Evolutionary conservation across 1,140 invertebrate genomes (phyloP).

Genomic region (Eufriesea mexicana): DNA sequence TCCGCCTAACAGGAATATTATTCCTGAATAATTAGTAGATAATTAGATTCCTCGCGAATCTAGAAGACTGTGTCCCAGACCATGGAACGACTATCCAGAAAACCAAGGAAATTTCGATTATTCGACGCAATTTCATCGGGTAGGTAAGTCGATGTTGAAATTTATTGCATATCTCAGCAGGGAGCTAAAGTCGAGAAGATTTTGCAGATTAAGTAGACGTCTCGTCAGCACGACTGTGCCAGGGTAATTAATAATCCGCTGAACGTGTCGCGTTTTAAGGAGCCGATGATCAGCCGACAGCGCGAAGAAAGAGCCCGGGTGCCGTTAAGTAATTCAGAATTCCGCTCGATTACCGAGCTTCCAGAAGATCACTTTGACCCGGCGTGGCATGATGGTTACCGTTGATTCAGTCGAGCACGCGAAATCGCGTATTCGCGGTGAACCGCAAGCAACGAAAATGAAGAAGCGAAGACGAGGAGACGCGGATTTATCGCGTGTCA

Average conservation of each 20-base stretch:
- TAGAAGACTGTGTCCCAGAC: too few species aligned
- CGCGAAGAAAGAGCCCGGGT: not conserved
- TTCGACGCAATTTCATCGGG: too few species aligned
- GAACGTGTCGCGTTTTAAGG: not conserved
- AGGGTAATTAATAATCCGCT: slow-evolving; percentile 50
- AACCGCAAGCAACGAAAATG: not conserved
- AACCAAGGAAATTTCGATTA: too few species aligned
- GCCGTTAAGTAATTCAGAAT: slow-evolving; percentile 56
- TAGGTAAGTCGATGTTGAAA: not conserved
- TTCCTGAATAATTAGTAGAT: too few species aligned
- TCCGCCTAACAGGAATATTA: too few species aligned
- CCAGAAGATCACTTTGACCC: slow-evolving; percentile 27
- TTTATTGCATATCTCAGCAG: not conserved
- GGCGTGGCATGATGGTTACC: not conserved
- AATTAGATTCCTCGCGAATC: too few species aligned
- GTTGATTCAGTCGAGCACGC: not conserved
- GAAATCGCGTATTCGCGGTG: not conserved
- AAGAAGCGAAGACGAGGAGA: too few species aligned
- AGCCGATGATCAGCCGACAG: not conserved
- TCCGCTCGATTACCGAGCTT: slow-evolving; percentile 20
- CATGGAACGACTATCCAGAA: too few species aligned
- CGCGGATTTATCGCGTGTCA: not conserved
- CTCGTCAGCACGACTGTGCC: not conserved
- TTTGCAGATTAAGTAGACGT: slow-evolving; percentile 10
- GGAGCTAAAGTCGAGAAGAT: not conserved